Percentiles rank a stretch among this genome's conserved stretches.
phyloP scores from a whole-genome alignment of 2,797 vertebrate genomes.

The Gymnoscopelus braueri region DNA sequence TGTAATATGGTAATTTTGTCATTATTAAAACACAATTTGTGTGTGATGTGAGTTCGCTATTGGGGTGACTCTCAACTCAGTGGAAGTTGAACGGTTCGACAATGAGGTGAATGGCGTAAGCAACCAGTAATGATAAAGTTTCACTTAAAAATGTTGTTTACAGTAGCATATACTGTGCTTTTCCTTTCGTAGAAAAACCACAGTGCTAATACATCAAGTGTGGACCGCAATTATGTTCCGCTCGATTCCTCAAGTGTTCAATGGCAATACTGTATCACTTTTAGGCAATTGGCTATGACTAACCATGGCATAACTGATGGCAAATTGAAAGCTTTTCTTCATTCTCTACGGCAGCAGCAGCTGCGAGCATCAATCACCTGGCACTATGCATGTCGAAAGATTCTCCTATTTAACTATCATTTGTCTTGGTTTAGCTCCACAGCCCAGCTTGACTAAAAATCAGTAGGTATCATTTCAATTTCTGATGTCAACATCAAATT shows the following conservation, averaged over 20 bases:
- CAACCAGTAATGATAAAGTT: constrained; percentile 1
- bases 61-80: too few relatives aligned
- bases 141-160: background rate
- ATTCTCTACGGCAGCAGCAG: background rate
- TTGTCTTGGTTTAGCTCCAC: constrained; percentile 19
- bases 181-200: background rate
- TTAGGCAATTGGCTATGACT: background rate
- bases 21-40: constrained; percentile 26
- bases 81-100: background rate
- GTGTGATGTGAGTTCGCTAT: constrained; percentile 15
- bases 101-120: background rate
- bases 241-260: background rate
- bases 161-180: background rate
- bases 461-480: constrained; percentile 97
- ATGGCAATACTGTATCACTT: background rate
- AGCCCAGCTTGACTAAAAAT: constrained; percentile 84
- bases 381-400: constrained; percentile 14
- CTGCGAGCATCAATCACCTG: constrained; percentile 9
- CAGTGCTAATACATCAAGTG: background rate
- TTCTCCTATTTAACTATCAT: constrained; percentile 19
- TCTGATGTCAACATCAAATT: constrained; percentile 98
- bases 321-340: background rate
- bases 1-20: too few relatives aligned
- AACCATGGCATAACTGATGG: constrained; percentile 6
- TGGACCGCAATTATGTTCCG: background rate